Conservation (phyloP, 2,113 vertebrate species). For the Gallinago media region DNA sequence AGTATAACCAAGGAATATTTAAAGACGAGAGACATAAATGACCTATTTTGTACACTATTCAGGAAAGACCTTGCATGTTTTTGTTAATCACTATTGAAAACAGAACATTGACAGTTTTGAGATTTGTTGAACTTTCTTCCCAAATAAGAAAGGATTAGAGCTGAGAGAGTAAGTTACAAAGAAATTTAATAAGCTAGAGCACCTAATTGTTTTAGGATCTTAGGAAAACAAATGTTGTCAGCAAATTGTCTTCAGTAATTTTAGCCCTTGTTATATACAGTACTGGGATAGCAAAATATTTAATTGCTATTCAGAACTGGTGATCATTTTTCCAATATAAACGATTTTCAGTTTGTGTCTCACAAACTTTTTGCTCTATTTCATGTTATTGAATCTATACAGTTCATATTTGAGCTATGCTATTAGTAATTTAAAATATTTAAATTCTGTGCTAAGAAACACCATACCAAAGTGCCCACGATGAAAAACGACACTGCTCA, state of each 20-base stretch:
- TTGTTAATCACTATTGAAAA: not conserved
- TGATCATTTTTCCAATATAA: not conserved
- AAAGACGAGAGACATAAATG: not conserved
- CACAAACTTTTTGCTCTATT: not conserved
- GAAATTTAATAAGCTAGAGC: not conserved
- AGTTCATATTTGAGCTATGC: not conserved
- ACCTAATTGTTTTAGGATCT: not conserved
- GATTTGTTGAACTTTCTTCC: not conserved
- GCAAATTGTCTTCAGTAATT: not conserved
- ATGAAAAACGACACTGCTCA: not conserved
- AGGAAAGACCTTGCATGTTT: not conserved
- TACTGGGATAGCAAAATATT: not conserved
- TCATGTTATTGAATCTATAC: not conserved
- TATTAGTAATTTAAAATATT: not conserved
- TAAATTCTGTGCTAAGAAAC: not conserved
- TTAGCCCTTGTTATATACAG: not conserved
- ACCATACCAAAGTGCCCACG: not conserved
- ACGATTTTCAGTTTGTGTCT: not conserved
- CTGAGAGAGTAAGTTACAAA: not conserved
- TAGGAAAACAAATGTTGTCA: not conserved
- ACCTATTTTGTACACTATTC: not conserved
- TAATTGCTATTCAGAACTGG: not conserved
- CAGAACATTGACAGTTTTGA: not conserved
- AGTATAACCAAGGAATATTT: not conserved
- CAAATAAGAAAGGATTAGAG: not conserved